These are phyloP conservation scores for Malthinus flaveolus DNA, from an alignment of 2,888 invertebrate species.

Conservation along the genomic window DNA sequence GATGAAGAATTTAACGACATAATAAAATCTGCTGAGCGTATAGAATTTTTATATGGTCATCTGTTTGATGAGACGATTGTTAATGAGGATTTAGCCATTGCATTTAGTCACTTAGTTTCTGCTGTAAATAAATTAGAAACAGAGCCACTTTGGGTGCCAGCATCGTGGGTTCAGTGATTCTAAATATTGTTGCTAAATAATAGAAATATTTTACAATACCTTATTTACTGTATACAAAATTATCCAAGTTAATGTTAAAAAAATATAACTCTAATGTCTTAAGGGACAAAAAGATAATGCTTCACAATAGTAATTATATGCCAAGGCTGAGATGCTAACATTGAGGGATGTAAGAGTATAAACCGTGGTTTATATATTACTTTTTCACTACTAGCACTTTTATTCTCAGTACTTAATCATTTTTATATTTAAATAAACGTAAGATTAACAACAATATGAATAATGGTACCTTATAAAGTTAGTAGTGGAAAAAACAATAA, in stretches of 20 bases:
- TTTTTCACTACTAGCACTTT: too few relatives aligned
- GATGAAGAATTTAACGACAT: constrained; percentile 92
- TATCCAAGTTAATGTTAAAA: constrained; percentile 3
- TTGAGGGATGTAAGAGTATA: too few relatives aligned
- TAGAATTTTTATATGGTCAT: constrained; percentile 91
- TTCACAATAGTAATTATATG: too few relatives aligned
- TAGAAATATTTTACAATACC: constrained; percentile 14
- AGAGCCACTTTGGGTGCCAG: constrained; percentile 95
- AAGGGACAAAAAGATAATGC: neutral
- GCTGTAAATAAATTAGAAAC: constrained; percentile 84
- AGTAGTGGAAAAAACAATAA: too few relatives aligned
- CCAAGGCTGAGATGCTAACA: too few relatives aligned
- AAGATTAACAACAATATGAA: too few relatives aligned
- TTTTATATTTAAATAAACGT: too few relatives aligned
- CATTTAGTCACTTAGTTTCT: constrained; percentile 83
- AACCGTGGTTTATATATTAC: too few relatives aligned
- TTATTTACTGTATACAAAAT: neutral
- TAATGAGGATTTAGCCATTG: constrained; percentile 86
- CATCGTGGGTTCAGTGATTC: constrained; percentile 83
- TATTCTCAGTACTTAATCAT: too few relatives aligned
- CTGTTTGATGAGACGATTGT: constrained; percentile 91
- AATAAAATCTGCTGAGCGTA: constrained; percentile 79
- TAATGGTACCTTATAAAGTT: too few relatives aligned
- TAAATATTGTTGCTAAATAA: constrained; percentile 16
- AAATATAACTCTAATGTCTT: constrained; percentile 20